phyloP scores from a whole-genome alignment of 2,888 invertebrate species.

The Harmothoe impar region DNA sequence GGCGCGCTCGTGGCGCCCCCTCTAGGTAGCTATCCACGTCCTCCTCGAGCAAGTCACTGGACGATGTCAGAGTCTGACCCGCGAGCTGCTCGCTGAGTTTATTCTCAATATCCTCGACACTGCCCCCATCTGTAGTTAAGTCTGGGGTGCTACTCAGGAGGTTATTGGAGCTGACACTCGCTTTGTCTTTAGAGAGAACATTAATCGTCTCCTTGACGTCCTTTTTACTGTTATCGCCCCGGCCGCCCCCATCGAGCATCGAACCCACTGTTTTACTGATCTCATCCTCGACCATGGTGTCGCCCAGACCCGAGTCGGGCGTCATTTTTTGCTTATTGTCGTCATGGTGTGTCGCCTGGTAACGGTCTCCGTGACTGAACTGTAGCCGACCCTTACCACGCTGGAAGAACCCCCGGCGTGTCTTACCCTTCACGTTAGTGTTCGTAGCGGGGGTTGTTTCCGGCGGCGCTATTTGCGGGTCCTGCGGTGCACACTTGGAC shows the following conservation, averaged over 20 bases:
- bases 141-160: background rate
- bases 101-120: background rate
- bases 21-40: slow-evolving; percentile 20
- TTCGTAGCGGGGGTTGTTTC: background rate
- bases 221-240: background rate
- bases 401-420: background rate
- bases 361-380: background rate
- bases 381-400: slow-evolving; percentile 7
- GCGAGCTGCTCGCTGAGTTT: slow-evolving; percentile 6
- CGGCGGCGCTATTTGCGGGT: background rate
- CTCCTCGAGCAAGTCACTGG: background rate
- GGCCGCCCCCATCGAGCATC: background rate
- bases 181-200: slow-evolving; percentile 41
- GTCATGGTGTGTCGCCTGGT: background rate
- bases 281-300: slow-evolving; percentile 40
- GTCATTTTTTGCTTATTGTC: slow-evolving; percentile 32
- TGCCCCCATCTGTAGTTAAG: background rate
- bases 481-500: background rate
- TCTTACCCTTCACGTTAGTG: background rate
- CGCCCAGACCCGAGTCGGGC: slow-evolving; percentile 1
- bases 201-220: slow-evolving; percentile 48
- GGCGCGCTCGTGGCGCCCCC: background rate
- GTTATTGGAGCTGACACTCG: background rate
- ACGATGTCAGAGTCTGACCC: background rate
- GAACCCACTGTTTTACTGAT: slow-evolving; percentile 22